These are phyloP conservation scores for Drosophila rhopaloa DNA, from an alignment of 1,140 invertebrate genomes.

Conservation along the genomic window DNA sequence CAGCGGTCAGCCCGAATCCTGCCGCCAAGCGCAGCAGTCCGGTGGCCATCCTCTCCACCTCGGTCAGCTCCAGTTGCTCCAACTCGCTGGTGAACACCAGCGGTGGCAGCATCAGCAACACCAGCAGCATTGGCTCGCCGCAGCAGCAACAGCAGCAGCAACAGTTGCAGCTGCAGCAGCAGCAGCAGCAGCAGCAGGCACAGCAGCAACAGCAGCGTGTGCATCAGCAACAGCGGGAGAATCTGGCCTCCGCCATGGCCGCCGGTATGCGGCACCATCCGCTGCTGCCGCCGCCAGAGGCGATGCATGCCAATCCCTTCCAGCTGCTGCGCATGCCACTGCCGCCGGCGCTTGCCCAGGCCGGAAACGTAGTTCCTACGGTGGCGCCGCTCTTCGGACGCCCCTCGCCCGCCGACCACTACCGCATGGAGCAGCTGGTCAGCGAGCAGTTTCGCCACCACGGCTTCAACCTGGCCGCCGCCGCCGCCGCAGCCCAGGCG, in stretches of 20 bases:
- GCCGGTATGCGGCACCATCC: slow-evolving; percentile 87
- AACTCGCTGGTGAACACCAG: slow-evolving; percentile 54
- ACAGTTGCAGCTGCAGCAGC: slow-evolving; percentile 79
- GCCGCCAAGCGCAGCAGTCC: slow-evolving; percentile 39
- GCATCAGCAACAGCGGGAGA: slow-evolving; percentile 83
- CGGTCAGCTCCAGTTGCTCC: slow-evolving; percentile 20
- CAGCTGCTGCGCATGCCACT: slow-evolving; percentile 89
- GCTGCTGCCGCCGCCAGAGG: slow-evolving; percentile 88
- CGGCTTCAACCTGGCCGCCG: slow-evolving; percentile 88
- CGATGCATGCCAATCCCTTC: slow-evolving; percentile 89
- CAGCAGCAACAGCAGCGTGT: slow-evolving; percentile 80
- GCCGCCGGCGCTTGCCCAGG: slow-evolving; percentile 80
- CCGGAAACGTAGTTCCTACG: slow-evolving; percentile 87
- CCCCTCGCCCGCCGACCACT: slow-evolving; percentile 89
- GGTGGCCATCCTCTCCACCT: slow-evolving; percentile 26
- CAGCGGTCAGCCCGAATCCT: slow-evolving; percentile 53
- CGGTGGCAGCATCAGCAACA: slow-evolving; percentile 22
- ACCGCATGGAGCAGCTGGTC: slow-evolving; percentile 92
- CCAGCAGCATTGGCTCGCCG: slow-evolving; percentile 61
- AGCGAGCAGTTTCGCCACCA: slow-evolving; percentile 92
- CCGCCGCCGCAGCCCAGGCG: slow-evolving; percentile 87
- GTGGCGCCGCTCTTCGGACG: slow-evolving; percentile 89
- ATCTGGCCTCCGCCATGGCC: slow-evolving; percentile 86
- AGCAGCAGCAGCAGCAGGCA: slow-evolving; percentile 65
- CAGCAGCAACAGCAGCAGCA: slow-evolving; percentile 83